Conservation (phyloP, 2,113 vertebrate species). For the Coracopsis vasa region DNA sequence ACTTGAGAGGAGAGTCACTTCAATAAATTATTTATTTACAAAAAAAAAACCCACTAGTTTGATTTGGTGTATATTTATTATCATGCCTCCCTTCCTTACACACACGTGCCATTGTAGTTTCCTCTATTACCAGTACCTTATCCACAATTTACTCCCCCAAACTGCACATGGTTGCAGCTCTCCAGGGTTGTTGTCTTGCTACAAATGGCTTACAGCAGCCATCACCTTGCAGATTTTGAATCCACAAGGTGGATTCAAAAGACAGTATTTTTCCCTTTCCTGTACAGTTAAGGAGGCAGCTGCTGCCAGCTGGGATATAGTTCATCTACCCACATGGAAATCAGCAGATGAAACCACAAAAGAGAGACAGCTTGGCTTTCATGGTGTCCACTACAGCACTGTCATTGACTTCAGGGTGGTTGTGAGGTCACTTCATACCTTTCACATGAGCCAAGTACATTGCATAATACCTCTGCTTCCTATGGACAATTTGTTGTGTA, state of each 20-base stretch:
- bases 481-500: background rate
- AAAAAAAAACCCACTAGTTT: background rate
- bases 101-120: background rate
- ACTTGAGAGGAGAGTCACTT: background rate
- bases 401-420: background rate
- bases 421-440: background rate
- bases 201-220: background rate
- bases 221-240: background rate
- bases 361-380: background rate
- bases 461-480: background rate
- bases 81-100: background rate
- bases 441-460: background rate
- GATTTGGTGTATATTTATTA: background rate
- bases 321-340: background rate
- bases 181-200: background rate
- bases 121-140: background rate
- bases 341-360: background rate
- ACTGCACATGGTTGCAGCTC: background rate
- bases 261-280: background rate
- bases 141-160: background rate
- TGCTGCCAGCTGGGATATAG: background rate
- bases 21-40: background rate
- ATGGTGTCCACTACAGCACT: background rate
- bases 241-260: background rate
- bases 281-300: background rate